phyloP scores from a whole-genome alignment of 2,797 vertebrate genomes.

The Neosilurus mollespiculum region DNA sequence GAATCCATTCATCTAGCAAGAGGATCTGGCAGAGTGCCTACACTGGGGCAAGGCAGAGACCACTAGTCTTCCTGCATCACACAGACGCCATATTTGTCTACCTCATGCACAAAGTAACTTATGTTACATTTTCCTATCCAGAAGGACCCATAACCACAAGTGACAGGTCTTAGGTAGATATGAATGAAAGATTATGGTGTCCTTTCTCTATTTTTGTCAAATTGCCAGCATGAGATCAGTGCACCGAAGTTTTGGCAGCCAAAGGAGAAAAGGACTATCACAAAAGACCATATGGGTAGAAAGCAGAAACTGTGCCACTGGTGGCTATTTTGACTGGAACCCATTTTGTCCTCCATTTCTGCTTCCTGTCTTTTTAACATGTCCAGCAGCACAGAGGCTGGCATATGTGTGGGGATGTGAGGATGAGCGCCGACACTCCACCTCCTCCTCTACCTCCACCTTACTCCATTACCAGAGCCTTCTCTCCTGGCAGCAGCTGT shows the following conservation, averaged over 20 bases:
- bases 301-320: constrained; percentile 21
- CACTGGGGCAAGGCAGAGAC: not conserved
- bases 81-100: constrained; percentile 24
- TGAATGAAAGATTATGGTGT: constrained; percentile 27
- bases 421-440: constrained; percentile 37
- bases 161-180: constrained; percentile 33
- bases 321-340: constrained; percentile 20
- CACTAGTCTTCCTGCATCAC: constrained; percentile 43
- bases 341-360: constrained; percentile 16
- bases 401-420: constrained; percentile 45
- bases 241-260: not conserved
- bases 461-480: constrained; percentile 57
- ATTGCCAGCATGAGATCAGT: constrained; percentile 18
- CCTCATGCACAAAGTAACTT: constrained; percentile 7
- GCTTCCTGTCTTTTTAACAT: constrained; percentile 34
- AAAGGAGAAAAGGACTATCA: not conserved
- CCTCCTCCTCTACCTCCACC: constrained; percentile 44
- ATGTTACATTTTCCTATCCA: constrained; percentile 11
- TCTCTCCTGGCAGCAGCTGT: constrained; percentile 65
- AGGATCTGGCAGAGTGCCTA: constrained; percentile 32
- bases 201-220: constrained; percentile 31
- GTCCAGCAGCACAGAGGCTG: constrained; percentile 28
- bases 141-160: constrained; percentile 29
- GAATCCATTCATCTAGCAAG: constrained; percentile 49
- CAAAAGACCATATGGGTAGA: constrained; percentile 35